phyloP scores from a whole-genome alignment of 2,113 vertebrate species.

The Micronycteris hirsuta region DNA sequence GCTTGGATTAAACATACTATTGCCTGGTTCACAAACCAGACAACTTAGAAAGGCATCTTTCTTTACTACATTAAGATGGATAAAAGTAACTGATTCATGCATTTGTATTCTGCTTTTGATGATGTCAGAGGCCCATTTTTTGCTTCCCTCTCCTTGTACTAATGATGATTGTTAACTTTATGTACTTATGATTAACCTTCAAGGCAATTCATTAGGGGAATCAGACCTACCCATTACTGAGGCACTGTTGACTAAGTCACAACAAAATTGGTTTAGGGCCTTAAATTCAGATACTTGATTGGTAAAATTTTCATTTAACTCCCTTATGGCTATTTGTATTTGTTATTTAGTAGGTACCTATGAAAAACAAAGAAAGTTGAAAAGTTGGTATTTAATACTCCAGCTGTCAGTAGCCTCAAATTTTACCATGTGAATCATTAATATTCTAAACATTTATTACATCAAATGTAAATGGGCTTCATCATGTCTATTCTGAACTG shows the following conservation, averaged over 20 bases:
- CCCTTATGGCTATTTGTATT: background rate
- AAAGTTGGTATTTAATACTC: conserved; percentile 24
- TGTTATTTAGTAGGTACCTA: background rate
- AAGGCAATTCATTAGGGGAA: background rate
- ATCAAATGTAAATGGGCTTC: conserved; percentile 59
- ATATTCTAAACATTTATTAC: conserved; percentile 59
- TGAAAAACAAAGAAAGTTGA: conserved; percentile 5
- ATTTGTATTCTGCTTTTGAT: background rate
- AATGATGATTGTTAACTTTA: background rate
- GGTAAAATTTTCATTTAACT: conserved; percentile 22
- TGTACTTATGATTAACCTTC: conserved; percentile 12
- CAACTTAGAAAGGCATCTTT: background rate
- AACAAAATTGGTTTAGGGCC: background rate
- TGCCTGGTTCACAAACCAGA: conserved; percentile 12
- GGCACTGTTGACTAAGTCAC: background rate
- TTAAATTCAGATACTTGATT: background rate
- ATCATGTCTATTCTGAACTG: conserved; percentile 57
- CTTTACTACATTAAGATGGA: background rate
- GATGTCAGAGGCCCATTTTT: conserved; percentile 5
- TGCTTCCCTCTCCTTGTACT: background rate
- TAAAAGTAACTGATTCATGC: conserved; percentile 7
- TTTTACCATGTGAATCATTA: conserved; percentile 46
- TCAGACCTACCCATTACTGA: background rate
- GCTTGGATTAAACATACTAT: conserved; percentile 29
- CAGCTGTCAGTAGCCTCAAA: background rate